These are phyloP conservation scores for Gastracanthus pulcherrimus DNA, from an alignment of 2,888 invertebrate species.

Conservation along the genomic window DNA sequence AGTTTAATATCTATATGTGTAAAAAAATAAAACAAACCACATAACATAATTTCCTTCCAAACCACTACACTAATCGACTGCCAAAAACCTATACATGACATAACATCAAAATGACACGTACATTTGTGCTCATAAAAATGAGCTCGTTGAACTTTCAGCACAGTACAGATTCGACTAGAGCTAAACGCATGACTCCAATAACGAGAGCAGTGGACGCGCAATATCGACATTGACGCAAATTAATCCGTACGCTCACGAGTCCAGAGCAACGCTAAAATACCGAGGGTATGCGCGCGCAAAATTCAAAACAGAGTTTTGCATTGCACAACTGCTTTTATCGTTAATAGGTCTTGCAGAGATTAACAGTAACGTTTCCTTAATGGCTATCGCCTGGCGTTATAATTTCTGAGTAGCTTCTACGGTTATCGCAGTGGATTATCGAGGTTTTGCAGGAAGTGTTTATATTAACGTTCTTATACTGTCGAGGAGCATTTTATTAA, in stretches of 20 bases:
- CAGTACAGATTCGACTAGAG: not conserved
- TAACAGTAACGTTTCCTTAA: too few relatives aligned
- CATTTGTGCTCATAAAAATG: not conserved
- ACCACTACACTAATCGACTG: too few relatives aligned
- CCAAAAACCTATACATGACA: too few relatives aligned
- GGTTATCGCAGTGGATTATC: not conserved
- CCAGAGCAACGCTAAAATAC: conserved; percentile 27
- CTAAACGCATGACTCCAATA: not conserved
- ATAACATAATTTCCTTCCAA: too few relatives aligned
- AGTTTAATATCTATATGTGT: too few relatives aligned
- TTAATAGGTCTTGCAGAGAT: conserved; percentile 19
- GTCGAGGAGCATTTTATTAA: not conserved
- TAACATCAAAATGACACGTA: too few relatives aligned
- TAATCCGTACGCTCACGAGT: conserved; percentile 21
- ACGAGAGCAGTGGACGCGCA: not conserved
- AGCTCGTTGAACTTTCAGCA: conserved; percentile 12
- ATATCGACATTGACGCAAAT: conserved; percentile 35
- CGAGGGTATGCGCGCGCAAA: conserved; percentile 1
- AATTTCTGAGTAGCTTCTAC: not conserved
- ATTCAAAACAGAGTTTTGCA: conserved; percentile 37
- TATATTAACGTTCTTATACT: not conserved
- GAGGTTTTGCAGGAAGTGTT: not conserved
- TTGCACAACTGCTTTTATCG: conserved; percentile 36
- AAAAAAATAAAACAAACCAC: too few relatives aligned
- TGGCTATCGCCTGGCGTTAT: not conserved